Evolutionary conservation across 2,888 invertebrate species (phyloP).

Genomic region (Conistra vaccinii): DNA sequence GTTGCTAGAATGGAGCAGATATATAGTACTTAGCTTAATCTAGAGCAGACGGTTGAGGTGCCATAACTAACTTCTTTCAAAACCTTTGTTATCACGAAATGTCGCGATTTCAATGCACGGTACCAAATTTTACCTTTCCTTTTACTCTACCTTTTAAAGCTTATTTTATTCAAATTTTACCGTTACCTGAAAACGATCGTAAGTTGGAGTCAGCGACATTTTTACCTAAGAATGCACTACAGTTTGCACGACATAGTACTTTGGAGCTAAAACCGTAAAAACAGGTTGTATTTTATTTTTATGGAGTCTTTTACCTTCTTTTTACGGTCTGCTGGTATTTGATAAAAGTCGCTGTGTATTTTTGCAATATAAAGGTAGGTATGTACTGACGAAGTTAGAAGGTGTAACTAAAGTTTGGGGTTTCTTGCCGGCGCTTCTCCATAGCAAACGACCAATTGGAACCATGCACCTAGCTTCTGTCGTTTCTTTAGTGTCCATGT

Average conservation of each 20-base stretch:
- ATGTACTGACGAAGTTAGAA: neutral
- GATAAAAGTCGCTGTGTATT: constrained; percentile 6
- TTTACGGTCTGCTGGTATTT: constrained; percentile 20
- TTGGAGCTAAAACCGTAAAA: neutral
- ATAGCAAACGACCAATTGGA: too few relatives aligned
- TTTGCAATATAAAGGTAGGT: constrained; percentile 15
- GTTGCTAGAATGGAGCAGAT: too few relatives aligned
- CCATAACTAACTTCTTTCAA: neutral
- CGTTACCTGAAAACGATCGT: neutral
- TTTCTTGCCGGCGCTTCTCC: too few relatives aligned
- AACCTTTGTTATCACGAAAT: neutral
- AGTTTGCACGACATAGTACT: constrained; percentile 2
- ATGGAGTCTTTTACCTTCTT: neutral
- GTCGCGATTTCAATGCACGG: neutral
- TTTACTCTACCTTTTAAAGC: neutral
- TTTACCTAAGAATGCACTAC: constrained; percentile 13
- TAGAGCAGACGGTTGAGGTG: too few relatives aligned
- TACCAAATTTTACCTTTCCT: neutral
- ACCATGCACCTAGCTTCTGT: too few relatives aligned
- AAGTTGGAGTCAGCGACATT: constrained; percentile 7
- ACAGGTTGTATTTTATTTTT: constrained; percentile 10
- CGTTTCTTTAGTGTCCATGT: too few relatives aligned
- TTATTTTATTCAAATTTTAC: neutral
- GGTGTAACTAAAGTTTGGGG: too few relatives aligned
- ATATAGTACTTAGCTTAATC: too few relatives aligned